Evolutionary conservation across 2,888 invertebrate genomes (phyloP), one percentile per base, ranked within the genome.

Genomic region (Mycalesis mineus): DNA sequence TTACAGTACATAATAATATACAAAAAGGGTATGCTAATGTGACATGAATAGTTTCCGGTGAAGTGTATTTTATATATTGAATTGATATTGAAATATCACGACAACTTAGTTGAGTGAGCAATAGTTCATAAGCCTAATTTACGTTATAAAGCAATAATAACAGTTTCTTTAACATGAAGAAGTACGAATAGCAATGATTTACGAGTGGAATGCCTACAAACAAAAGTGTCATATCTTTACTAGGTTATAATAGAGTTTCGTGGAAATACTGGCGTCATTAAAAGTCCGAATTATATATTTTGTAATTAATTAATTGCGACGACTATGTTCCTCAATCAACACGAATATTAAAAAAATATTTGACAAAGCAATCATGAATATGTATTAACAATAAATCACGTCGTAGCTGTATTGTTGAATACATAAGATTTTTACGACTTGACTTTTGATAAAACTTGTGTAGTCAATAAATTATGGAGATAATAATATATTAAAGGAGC

Each of bases 71-170:
- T 60, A 36, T 45, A 51, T 61, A 58, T 58, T 48, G 41, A 28
- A 51, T 17, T 15, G 59, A 65, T 52, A 61, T 55, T 57, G 58
- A 60, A 55, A 61, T 64, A 60, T 62, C 55, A 59, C 56, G 62
- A 60, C 62, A 67, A 64, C 61, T 58, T 53, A 60, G 49, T 42
- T 60, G 62, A 74, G 73, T 73, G 70, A 67, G 77, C 73, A 73
- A 78, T 77, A 73, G 73, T 76, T 82, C 80, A 82, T 81, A 80
- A 81, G 75, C 71, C 76, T 78, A 73, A 81, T 84, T 84, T 81
- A 78, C 79, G 83, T 80, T 75, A 81, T 83, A 74, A 79, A 75
- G 79, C 76, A 80, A 82, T 81, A 78, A 79, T 72, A 70, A 72
- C 68, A 73, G 70, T 74, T 70, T 63, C 74, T 75, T 74, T 77